Base-by-base conservation (phyloP, 2,797 vertebrate genomes). In the Anableps anableps region DNA sequence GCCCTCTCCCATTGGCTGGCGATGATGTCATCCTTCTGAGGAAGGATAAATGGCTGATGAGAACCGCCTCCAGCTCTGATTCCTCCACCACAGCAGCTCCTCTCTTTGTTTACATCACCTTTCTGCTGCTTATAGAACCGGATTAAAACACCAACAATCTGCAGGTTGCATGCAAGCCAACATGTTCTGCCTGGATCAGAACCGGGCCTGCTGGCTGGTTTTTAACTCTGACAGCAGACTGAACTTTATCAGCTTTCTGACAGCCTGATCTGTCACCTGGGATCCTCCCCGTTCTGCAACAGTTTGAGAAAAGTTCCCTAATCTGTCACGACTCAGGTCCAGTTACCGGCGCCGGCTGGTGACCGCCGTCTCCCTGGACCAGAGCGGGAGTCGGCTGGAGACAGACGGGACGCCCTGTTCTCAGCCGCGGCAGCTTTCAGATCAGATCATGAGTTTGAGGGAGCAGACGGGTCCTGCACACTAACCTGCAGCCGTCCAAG, bases 401-500 rank as follows among this genome's bases (percentile, higher is more conserved):
- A 77, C 62, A 2, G 53, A 47, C 48, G 72, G 60, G 38, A 85
- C 72, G 1, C 43, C 41, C 62, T 71, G 72, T 82, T 84, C 74
- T 70, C 60, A 82, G 21, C 78, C 74, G 75, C 53, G 53, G 74
- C 64, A 21, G 34, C 70, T 72, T 26, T 41, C 31, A n/a, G n/a
- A n/a, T n/a, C n/a, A n/a, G n/a, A 84, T 83, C 79, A 84, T 70
- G 51, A 66, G 16, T 43, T 43, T 43, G 43, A 43, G 43, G 11
- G 43, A 43, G 43, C 43, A 43, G 43, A 43, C 14, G 47, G 8
- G 1, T 9, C 47, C 79, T 75, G 70, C 89, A 86, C 88, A 96
- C 96, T 96, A 89, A 96, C 96, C 96, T 96, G 94, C 92, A 93
- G 89, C 92, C 89, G 80, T 95, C 95, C 89, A 93, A 88, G 86